These are phyloP conservation scores for Zosterops lateralis DNA, from an alignment of 2,113 vertebrate genomes.

Conservation along the genomic window DNA sequence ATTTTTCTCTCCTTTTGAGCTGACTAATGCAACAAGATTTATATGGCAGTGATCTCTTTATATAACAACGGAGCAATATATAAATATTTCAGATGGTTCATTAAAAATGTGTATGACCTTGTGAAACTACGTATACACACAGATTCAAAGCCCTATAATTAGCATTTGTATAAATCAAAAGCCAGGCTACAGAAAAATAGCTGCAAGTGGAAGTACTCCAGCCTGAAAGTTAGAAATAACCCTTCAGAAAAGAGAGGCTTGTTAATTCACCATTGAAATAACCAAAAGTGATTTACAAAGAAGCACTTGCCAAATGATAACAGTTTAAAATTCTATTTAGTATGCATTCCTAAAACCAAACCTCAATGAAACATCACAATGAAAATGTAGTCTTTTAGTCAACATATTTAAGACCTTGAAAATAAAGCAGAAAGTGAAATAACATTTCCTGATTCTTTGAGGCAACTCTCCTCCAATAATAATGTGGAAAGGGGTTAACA, in stretches of 20 bases:
- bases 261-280: background rate
- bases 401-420: background rate
- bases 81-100: conserved; percentile 22
- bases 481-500: background rate
- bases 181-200: conserved; percentile 25
- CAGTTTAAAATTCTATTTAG: background rate
- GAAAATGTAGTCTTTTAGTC: background rate
- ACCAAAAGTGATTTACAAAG: background rate
- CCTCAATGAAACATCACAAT: background rate
- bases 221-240: conserved; percentile 7
- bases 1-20: background rate
- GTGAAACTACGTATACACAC: conserved; percentile 21
- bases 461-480: background rate
- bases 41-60: background rate
- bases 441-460: background rate
- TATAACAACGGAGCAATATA: background rate
- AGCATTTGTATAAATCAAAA: conserved; percentile 59
- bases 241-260: conserved; percentile 1
- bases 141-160: conserved; percentile 46
- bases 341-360: background rate
- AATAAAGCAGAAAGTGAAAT: background rate
- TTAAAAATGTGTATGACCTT: conserved; percentile 51
- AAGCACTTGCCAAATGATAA: background rate
- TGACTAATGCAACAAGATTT: background rate
- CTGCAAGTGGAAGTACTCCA: conserved; percentile 19